These are phyloP conservation scores for Xanthorhoe designata DNA, from an alignment of 2,888 invertebrate species.

Conservation along the genomic window DNA sequence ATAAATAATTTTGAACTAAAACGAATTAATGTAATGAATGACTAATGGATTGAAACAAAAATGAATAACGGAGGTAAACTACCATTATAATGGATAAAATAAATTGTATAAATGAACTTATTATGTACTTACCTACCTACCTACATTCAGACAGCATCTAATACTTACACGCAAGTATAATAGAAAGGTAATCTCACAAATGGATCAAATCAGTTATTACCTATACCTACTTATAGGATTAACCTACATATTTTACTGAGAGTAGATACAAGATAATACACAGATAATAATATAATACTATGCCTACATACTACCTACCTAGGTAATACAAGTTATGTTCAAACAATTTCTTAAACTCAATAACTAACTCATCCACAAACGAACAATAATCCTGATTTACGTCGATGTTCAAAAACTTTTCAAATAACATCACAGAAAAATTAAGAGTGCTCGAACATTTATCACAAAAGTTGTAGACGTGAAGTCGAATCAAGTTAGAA, in stretches of 20 bases:
- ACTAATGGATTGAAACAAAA: background rate
- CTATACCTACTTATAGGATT: too few relatives aligned
- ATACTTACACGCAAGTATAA: background rate
- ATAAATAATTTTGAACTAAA: constrained; percentile 1
- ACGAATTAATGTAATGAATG: constrained; percentile 7
- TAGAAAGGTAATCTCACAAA: background rate
- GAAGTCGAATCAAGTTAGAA: constrained; percentile 48
- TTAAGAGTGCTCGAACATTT: constrained; percentile 50
- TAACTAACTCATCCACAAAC: constrained; percentile 7
- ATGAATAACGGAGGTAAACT: background rate
- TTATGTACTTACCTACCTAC: background rate
- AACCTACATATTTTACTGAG: too few relatives aligned
- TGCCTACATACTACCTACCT: background rate
- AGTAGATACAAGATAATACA: too few relatives aligned
- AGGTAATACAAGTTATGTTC: background rate
- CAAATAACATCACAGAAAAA: constrained; percentile 49
- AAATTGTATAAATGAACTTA: background rate
- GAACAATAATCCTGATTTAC: constrained; percentile 32
- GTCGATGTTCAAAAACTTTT: constrained; percentile 37
- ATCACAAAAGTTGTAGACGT: constrained; percentile 57
- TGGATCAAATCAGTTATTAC: too few relatives aligned
- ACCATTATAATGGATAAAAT: constrained; percentile 6
- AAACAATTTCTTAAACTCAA: background rate
- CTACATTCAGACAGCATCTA: background rate
- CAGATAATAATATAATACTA: too few relatives aligned